Base-by-base conservation (phyloP, 2,797 vertebrate genomes). In the Coreius guichenoti region DNA sequence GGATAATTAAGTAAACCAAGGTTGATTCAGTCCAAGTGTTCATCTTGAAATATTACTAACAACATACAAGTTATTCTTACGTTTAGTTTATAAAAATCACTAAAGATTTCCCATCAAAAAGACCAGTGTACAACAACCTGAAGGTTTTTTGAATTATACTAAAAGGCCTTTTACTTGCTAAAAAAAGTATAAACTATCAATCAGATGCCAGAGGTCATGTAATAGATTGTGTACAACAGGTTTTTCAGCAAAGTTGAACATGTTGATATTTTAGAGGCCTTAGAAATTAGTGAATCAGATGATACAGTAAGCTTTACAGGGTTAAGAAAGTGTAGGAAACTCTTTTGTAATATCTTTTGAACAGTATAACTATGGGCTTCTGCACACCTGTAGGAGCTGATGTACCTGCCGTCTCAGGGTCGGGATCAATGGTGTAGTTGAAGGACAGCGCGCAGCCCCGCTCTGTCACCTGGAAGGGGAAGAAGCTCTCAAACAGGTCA, bases 401-500 rank as follows among this genome's bases (percentile, higher is more conserved):
- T 91, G 86, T 94, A 98, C 97, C 95, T 95, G 95, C 88, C 56
- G 91, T 89, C 93, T 98, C 97, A 23, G 96, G 95, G 91, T 96
- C 93, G 1, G 80, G 88, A 26, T 93, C 90, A 89, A 93, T 93
- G 91, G 94, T 86, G 0, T 96, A 97, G 92, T 83, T 90, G 92
- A 99, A 99, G 89, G 93, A 93, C 68, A 99, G 94, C 84, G 97
- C 98, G 39, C 97, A 97, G 87, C 98, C 97, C 87, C 97, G 92
- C 89, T 99, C 98, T 0, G 98, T 97, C 93, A 95, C 97, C 93
- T 97, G 95, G 92, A 97, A 99, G 13, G 98, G 98, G 87, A 98
- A 99, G 91, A 96, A 97, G 81, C 97, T 95, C 93, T 99, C 98
- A 89, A 99, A 99, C 86, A 99, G 93, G 91, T 99, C 98, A 89